A percentile compares a stretch with the other conserved stretches of the same genome.
These are phyloP conservation scores for Schizotus pectinicornis DNA, from an alignment of 2,888 invertebrate species.

Conservation along the genomic window DNA sequence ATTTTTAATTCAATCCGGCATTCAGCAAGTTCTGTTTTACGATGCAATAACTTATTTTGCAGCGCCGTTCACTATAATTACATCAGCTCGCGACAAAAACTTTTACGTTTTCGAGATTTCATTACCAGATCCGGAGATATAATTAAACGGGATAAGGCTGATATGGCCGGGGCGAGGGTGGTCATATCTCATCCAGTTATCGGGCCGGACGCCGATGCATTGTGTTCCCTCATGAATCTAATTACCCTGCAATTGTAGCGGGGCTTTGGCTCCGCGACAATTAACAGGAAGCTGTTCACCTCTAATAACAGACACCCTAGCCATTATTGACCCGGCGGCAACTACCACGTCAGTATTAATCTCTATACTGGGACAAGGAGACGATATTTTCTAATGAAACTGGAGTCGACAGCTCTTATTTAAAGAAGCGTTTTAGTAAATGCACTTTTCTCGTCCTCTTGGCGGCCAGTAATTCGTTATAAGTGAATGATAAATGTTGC, in stretches of 20 bases:
- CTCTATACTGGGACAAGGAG: conserved; percentile 1
- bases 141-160: conserved; percentile 25
- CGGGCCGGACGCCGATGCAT: conserved; percentile 36
- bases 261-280: conserved; percentile 38
- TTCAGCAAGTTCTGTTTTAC: not conserved
- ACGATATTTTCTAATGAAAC: conserved; percentile 19
- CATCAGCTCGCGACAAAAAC: not conserved
- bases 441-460: conserved; percentile 41
- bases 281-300: conserved; percentile 42
- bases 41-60: conserved; percentile 7
- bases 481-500: conserved; percentile 41
- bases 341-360: conserved; percentile 11
- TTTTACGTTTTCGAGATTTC: not conserved
- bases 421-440: conserved; percentile 38
- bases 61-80: conserved; percentile 1
- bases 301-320: conserved; percentile 27
- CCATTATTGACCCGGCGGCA: not conserved
- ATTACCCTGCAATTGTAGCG: conserved; percentile 42
- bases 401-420: conserved; percentile 8
- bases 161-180: conserved; percentile 22
- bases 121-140: not conserved
- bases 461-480: conserved; percentile 42
- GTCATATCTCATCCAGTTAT: conserved; percentile 33
- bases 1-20: conserved; percentile 5
- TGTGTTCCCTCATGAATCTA: conserved; percentile 42